Conservation (phyloP, 2,113 vertebrate species). For the Charina bottae region DNA sequence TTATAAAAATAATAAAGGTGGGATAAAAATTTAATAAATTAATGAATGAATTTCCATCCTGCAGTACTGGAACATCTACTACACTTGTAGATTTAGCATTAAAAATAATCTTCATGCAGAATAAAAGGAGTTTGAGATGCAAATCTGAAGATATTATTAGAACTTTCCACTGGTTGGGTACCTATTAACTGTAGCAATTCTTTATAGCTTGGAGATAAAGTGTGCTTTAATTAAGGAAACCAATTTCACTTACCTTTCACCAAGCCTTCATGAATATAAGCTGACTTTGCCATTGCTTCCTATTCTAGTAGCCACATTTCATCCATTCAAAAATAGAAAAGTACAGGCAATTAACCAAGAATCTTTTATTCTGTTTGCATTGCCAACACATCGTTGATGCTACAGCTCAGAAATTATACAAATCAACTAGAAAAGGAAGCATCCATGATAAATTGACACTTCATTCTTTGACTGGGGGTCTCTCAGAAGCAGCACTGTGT, state of each 20-base stretch:
- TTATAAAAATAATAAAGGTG: no score
- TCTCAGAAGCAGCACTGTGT: background rate
- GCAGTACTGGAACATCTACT: background rate
- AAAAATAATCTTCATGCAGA: background rate
- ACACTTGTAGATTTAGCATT: background rate
- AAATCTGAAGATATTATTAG: background rate
- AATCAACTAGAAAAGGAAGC: background rate
- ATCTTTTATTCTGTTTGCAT: slow-evolving; percentile 22
- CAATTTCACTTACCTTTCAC: background rate
- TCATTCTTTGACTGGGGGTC: background rate
- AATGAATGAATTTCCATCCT: background rate
- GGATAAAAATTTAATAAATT: no score
- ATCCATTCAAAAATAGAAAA: background rate
- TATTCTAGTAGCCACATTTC: background rate
- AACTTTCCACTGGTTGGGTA: background rate
- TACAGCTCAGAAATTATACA: slow-evolving; percentile 13
- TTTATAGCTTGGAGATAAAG: background rate
- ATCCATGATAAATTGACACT: slow-evolving; percentile 16
- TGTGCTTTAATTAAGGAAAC: background rate
- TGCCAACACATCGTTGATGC: background rate
- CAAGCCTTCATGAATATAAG: background rate
- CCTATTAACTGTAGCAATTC: background rate
- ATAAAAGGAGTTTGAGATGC: background rate
- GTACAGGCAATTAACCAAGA: background rate
- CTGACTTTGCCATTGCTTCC: background rate